Percentiles rank a stretch among this genome's conserved stretches.
phyloP scores from a whole-genome alignment of 2,888 invertebrate genomes.

The Meliscaeva auricollis region DNA sequence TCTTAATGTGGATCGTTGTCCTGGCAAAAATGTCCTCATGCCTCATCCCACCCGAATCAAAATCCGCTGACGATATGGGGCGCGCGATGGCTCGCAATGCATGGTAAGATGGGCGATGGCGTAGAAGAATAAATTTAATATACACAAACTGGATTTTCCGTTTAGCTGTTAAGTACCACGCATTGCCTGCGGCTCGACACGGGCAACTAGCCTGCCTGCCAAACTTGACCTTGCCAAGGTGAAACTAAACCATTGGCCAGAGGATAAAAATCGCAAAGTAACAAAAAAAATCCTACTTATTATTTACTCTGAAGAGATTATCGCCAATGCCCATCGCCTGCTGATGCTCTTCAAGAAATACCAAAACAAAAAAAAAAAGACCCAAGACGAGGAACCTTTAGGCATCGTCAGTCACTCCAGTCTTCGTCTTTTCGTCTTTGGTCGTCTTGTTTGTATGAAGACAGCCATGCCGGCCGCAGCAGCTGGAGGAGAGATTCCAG shows the following conservation, averaged over 20 bases:
- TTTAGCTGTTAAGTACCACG: conserved; percentile 60
- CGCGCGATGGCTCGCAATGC: background rate
- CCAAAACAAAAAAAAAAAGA: background rate
- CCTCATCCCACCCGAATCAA: conserved; percentile 57
- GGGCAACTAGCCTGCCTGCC: conserved; percentile 20
- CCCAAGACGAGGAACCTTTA: conserved; percentile 32
- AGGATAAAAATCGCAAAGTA: conserved; percentile 49
- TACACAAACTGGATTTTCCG: conserved; percentile 60
- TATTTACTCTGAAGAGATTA: conserved; percentile 74
- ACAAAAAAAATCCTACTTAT: conserved; percentile 63
- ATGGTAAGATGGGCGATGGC: conserved; percentile 11
- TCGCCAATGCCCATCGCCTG: conserved; percentile 73
- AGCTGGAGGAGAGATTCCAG: conserved; percentile 44
- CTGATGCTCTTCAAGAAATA: conserved; percentile 30
- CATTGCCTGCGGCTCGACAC: conserved; percentile 48
- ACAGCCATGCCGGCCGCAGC: conserved; percentile 14
- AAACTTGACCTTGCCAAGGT: conserved; percentile 71
- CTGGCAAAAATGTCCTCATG: conserved; percentile 61
- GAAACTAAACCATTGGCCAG: conserved; percentile 51
- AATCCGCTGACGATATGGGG: background rate
- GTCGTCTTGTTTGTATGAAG: conserved; percentile 33
- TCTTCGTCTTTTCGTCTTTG: conserved; percentile 13
- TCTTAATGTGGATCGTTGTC: conserved; percentile 71
- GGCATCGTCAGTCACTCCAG: conserved; percentile 64
- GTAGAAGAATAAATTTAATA: background rate